A percentile compares a stretch with the other conserved stretches of the same genome.
Evolutionary conservation across 35 echinoderm and acorn worm species (phyloP).

Genomic region (Anneissia japonica): DNA sequence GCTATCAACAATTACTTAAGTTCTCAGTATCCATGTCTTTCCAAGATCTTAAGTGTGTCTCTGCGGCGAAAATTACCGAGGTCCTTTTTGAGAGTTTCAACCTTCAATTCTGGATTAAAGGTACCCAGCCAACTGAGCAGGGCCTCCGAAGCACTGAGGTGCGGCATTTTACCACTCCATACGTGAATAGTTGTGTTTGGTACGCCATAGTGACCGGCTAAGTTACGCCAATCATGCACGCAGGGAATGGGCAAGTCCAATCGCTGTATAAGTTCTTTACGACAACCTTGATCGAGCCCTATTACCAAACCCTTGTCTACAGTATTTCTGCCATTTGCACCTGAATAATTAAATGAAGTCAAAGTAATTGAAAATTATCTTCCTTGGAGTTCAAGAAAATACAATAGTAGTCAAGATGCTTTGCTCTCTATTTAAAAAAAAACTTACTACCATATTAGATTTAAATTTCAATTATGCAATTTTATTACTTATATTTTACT

Average conservation of each 20-base stretch:
- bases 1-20: too few species aligned
- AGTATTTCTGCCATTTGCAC: too few species aligned
- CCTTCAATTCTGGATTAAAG: background rate
- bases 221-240: background rate
- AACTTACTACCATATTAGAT: too few species aligned
- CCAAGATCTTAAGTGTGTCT: background rate
- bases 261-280: background rate
- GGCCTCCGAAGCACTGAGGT: background rate
- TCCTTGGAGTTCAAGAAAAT: too few species aligned
- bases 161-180: background rate
- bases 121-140: background rate
- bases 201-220: background rate
- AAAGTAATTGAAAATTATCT: too few species aligned
- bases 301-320: too few species aligned
- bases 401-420: too few species aligned
- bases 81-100: background rate
- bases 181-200: background rate
- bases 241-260: background rate
- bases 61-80: background rate
- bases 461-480: too few species aligned
- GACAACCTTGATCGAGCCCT: too few species aligned
- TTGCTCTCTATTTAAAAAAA: too few species aligned
- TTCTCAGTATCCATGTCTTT: background rate
- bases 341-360: too few species aligned
- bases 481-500: too few species aligned